Conservation (phyloP, 2,888 invertebrate genomes). For the Scotopteryx bipunctaria region DNA sequence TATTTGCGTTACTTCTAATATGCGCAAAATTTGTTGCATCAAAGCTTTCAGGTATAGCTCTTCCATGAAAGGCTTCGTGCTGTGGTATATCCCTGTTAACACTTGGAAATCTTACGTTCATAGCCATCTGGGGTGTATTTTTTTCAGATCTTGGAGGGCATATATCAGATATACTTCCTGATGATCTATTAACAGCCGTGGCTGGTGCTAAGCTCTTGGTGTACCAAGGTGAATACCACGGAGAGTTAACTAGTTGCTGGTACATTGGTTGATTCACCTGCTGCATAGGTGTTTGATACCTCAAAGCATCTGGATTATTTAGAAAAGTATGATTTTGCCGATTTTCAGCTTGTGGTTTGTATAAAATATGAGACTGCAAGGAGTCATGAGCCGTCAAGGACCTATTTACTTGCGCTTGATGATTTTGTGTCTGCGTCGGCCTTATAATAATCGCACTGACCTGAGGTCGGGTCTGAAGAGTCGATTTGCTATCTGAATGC, state of each 20-base stretch:
- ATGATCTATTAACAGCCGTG: too few relatives aligned
- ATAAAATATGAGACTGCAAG: slow-evolving; percentile 21
- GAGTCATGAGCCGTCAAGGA: slow-evolving; percentile 9
- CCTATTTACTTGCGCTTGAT: neutral
- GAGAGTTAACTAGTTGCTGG: neutral
- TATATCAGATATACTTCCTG: too few relatives aligned
- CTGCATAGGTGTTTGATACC: neutral
- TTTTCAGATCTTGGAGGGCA: too few relatives aligned
- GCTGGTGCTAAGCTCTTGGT: neutral
- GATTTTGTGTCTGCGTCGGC: neutral
- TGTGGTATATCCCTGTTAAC: neutral
- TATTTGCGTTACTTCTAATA: too few relatives aligned
- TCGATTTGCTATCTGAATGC: neutral
- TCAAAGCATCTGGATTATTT: neutral
- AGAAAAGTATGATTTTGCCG: neutral
- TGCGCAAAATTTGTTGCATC: too few relatives aligned
- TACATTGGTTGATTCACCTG: slow-evolving; percentile 1
- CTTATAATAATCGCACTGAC: neutral
- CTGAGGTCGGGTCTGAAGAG: neutral
- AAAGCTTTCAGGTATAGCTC: too few relatives aligned
- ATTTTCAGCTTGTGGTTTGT: slow-evolving; percentile 7
- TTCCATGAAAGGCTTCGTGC: too few relatives aligned
- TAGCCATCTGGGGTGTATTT: too few relatives aligned
- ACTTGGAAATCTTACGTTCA: neutral
- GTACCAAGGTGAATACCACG: neutral